phyloP scores from a whole-genome alignment of 2,113 vertebrate species.

The Peromyscus maniculatus region DNA sequence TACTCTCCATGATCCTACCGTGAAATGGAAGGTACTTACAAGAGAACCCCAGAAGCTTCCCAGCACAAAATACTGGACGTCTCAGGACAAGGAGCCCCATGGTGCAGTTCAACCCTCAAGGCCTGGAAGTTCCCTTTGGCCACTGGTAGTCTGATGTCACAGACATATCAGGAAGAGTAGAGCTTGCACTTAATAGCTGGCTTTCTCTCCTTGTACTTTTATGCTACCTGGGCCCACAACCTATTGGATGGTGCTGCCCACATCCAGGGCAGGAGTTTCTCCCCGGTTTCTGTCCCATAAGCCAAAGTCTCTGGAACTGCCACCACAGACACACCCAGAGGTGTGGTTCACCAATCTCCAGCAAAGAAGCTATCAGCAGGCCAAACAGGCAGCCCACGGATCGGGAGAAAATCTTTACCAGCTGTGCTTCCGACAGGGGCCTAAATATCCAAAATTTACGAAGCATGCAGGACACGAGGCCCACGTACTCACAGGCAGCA shows the following conservation, averaged over 20 bases:
- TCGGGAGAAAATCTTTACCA: neutral
- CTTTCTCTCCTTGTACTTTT: neutral
- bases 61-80: neutral
- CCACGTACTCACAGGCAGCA: neutral
- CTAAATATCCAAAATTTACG: neutral
- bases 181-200: neutral
- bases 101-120: neutral
- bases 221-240: neutral
- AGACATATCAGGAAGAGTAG: neutral
- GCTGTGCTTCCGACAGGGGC: neutral
- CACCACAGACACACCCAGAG: neutral
- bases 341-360: neutral
- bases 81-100: neutral
- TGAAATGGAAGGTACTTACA: neutral
- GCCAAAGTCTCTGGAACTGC: neutral
- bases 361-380: neutral
- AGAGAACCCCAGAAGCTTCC: neutral
- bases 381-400: neutral
- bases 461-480: neutral
- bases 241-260: neutral
- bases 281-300: neutral
- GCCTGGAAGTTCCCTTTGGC: neutral
- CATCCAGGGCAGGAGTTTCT: neutral
- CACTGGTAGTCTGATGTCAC: neutral
- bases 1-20: neutral